These are phyloP conservation scores for Microchirus variegatus DNA, from an alignment of 2,797 vertebrate genomes.

Conservation along the genomic window DNA sequence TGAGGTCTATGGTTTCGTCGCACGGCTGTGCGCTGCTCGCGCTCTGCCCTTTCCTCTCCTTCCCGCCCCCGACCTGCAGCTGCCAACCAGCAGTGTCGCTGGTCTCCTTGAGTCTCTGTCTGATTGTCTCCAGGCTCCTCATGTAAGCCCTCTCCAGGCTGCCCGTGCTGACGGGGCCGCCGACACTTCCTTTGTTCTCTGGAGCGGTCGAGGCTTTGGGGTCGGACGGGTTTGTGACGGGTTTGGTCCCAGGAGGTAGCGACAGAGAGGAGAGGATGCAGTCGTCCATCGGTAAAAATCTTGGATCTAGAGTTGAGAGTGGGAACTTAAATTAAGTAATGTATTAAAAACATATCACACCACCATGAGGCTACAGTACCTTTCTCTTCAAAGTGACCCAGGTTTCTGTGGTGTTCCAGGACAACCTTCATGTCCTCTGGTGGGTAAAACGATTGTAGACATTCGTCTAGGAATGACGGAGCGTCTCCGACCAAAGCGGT, in stretches of 20 bases:
- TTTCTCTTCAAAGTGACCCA: constrained; percentile 74
- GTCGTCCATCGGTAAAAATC: constrained; percentile 75
- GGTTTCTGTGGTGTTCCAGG: constrained; percentile 73
- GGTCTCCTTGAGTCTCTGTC: constrained; percentile 34
- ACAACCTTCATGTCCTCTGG: constrained; percentile 74
- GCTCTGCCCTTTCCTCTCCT: constrained; percentile 38
- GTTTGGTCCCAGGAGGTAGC: constrained; percentile 61
- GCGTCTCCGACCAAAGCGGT: constrained; percentile 66
- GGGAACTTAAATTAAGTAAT: background rate
- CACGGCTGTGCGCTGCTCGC: constrained; percentile 14
- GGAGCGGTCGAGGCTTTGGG: constrained; percentile 36
- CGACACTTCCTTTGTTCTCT: constrained; percentile 33
- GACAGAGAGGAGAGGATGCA: constrained; percentile 79
- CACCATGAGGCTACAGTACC: constrained; percentile 41
- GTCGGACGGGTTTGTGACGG: constrained; percentile 42
- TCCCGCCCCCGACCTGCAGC: constrained; percentile 24
- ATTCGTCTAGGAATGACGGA: constrained; percentile 73
- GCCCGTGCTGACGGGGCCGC: constrained; percentile 14
- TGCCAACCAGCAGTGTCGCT: constrained; percentile 26
- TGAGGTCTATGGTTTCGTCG: constrained; percentile 62
- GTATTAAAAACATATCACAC: background rate
- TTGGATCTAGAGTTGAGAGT: constrained; percentile 52
- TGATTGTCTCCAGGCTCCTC: constrained; percentile 38
- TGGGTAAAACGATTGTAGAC: constrained; percentile 73
- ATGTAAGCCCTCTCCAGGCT: constrained; percentile 32